A percentile compares a stretch with the other conserved stretches of the same genome.
Conservation (phyloP, 2,888 invertebrate species). For the Epistrophe eligans region DNA sequence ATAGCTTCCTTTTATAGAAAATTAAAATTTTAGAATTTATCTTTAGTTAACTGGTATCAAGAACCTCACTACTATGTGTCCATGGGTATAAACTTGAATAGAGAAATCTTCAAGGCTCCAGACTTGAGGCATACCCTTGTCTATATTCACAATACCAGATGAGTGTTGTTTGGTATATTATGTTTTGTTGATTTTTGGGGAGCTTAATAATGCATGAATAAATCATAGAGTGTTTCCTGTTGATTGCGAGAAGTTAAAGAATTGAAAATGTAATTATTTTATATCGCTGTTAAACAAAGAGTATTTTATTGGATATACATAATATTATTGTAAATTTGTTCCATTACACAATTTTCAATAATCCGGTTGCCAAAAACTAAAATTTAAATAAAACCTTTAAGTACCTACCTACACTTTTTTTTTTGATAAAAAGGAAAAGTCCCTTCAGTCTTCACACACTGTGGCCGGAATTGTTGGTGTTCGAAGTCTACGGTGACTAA, state of each 20-base stretch:
- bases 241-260: conserved; percentile 1
- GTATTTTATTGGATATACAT: background rate
- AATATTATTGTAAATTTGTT: background rate
- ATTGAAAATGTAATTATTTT: conserved; percentile 39
- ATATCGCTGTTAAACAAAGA: conserved; percentile 13
- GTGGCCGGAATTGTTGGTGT: background rate
- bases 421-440: background rate
- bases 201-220: background rate
- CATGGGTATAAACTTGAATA: conserved; percentile 25
- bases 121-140: background rate
- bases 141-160: conserved; percentile 16
- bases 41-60: conserved; percentile 15
- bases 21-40: conserved; percentile 36
- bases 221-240: conserved; percentile 3
- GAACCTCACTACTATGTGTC: conserved; percentile 9
- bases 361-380: conserved; percentile 28
- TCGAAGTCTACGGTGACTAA: background rate
- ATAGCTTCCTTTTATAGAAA: conserved; percentile 39
- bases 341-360: background rate
- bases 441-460: background rate
- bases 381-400: conserved; percentile 1
- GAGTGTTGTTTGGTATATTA: background rate
- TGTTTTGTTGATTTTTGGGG: conserved; percentile 1
- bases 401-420: background rate
- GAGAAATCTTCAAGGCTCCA: background rate